Conservation (phyloP, 2,888 invertebrate genomes). For the Apamea epomidion region DNA sequence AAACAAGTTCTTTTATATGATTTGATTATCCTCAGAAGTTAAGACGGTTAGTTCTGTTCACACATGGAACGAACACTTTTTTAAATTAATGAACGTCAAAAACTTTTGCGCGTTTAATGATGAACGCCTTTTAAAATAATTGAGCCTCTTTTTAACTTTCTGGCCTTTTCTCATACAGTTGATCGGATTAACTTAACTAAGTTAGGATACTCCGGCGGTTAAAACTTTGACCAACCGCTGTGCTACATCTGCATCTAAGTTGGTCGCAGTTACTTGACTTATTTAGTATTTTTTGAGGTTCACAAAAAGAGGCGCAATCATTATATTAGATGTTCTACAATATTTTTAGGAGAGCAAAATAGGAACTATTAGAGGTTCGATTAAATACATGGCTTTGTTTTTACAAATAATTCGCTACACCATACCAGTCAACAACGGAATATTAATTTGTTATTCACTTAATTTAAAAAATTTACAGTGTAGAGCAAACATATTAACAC, state of each 20-base stretch:
- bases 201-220: not conserved
- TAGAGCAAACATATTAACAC: slow-evolving; percentile 12
- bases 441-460: slow-evolving; percentile 12
- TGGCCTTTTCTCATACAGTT: not conserved
- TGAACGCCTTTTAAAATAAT: not conserved
- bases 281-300: not conserved
- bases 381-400: not conserved
- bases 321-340: not conserved
- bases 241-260: not conserved
- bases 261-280: not conserved
- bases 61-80: not conserved
- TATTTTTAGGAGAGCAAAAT: not conserved
- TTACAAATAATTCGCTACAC: not conserved
- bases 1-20: slow-evolving; percentile 80
- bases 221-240: not conserved
- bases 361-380: not conserved
- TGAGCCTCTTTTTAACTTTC: not conserved
- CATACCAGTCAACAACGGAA: slow-evolving; percentile 1
- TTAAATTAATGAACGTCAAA: not conserved
- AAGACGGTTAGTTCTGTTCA: slow-evolving; percentile 34
- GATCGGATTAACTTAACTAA: not conserved
- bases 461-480: slow-evolving; percentile 19
- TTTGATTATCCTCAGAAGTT: slow-evolving; percentile 52
- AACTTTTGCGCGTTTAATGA: not conserved
- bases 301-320: not conserved